phyloP scores from a whole-genome alignment of 2,797 vertebrate genomes.

The Threskiornis aethiopicus region DNA sequence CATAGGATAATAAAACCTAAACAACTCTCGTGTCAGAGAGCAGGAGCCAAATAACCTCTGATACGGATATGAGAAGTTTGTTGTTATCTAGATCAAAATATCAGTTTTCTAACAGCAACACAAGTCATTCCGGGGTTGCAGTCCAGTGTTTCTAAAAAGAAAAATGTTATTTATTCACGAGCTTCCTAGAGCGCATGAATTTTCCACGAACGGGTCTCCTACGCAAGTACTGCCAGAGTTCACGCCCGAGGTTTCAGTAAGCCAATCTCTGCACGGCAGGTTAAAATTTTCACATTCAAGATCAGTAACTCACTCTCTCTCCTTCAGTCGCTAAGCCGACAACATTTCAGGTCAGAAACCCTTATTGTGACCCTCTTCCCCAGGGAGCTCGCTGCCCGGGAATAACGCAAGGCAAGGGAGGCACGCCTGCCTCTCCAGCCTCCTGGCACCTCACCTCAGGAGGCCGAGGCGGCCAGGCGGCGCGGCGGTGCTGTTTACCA shows the following conservation, averaged over 20 bases:
- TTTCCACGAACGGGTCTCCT: not conserved
- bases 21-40: not conserved
- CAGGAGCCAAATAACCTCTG: not conserved
- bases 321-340: not conserved
- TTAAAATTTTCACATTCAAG: not conserved
- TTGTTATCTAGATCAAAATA: not conserved
- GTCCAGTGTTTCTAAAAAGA: not conserved
- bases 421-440: not conserved
- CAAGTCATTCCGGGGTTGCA: not conserved
- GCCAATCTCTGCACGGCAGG: accelerated
- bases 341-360: not conserved
- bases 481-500: not conserved
- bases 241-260: not conserved
- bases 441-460: not conserved
- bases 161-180: not conserved
- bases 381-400: accelerated
- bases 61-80: not conserved
- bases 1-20: not conserved
- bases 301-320: not conserved
- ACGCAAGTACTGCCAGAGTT: not conserved
- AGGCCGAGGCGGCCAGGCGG: not conserved
- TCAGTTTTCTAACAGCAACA: not conserved
- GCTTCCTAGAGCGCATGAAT: not conserved
- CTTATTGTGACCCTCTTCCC: not conserved
- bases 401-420: accelerated